A percentile compares a stretch with the other conserved stretches of the same genome.
phyloP scores from a whole-genome alignment of 2,888 invertebrate genomes.

The Lithodes maja region DNA sequence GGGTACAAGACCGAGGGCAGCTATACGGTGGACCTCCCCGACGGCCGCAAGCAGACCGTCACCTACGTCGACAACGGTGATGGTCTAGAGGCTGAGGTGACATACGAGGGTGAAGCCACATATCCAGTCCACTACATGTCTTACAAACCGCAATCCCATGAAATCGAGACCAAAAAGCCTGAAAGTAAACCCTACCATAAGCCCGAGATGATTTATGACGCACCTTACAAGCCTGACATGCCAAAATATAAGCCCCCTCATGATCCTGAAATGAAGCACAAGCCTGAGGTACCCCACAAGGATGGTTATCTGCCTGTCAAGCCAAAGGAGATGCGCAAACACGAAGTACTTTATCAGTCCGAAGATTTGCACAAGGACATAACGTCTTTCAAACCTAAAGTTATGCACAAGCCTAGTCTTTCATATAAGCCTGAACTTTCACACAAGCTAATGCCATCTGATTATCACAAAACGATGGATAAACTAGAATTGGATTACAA shows the following conservation, averaged over 20 bases:
- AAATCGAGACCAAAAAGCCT: background rate
- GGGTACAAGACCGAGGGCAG: conserved; percentile 66
- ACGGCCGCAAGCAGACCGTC: conserved; percentile 68
- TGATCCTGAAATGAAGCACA: background rate
- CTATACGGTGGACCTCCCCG: conserved; percentile 68
- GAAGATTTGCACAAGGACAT: too few species aligned
- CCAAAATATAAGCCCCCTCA: background rate
- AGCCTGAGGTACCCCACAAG: too few species aligned
- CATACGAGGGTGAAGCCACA: conserved; percentile 66
- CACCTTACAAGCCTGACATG: background rate
- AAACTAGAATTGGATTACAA: background rate
- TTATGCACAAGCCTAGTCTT: too few species aligned
- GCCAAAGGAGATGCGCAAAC: too few species aligned
- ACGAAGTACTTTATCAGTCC: too few species aligned
- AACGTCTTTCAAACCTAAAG: too few species aligned
- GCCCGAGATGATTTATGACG: background rate
- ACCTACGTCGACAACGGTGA: conserved; percentile 64
- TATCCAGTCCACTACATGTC: conserved; percentile 40
- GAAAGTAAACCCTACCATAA: background rate
- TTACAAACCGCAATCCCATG: conserved; percentile 39
- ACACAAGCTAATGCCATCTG: too few species aligned
- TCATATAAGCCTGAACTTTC: too few species aligned
- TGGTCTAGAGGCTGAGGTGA: conserved; percentile 64
- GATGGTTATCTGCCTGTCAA: too few species aligned
- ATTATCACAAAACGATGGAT: background rate